Evolutionary conservation across 2,888 invertebrate genomes (phyloP).

Genomic region (Stenotaenia linearis): DNA sequence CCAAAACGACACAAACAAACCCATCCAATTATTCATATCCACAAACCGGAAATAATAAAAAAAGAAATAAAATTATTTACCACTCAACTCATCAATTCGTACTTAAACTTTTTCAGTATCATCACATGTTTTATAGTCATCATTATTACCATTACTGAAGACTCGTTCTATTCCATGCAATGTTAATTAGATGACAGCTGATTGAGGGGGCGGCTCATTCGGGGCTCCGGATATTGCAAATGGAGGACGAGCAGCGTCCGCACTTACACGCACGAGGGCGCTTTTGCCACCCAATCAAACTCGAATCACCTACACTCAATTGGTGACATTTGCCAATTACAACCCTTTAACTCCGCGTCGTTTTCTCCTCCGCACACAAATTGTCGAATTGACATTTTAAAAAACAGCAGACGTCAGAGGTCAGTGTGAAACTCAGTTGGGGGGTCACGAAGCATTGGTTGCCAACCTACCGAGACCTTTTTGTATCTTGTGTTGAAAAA

Average conservation of each 20-base stretch:
- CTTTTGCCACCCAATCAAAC: conserved; percentile 23
- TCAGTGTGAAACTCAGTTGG: not conserved
- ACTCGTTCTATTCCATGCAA: not conserved
- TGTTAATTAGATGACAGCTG: conserved; percentile 24
- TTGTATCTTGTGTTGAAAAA: not conserved
- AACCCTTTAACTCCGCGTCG: not conserved
- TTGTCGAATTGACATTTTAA: not conserved
- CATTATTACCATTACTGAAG: not conserved
- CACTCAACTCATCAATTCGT: too few relatives aligned
- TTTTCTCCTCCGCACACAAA: not conserved
- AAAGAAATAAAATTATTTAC: too few relatives aligned
- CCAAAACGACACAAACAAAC: too few relatives aligned
- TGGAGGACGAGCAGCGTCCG: conserved; percentile 26
- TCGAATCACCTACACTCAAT: conserved; percentile 2
- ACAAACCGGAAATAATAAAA: too few relatives aligned
- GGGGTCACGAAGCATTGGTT: not conserved
- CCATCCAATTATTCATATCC: too few relatives aligned
- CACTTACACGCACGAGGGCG: conserved; percentile 23
- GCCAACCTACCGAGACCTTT: not conserved
- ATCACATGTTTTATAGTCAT: not conserved
- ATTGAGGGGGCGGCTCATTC: conserved; percentile 20
- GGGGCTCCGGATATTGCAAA: conserved; percentile 21
- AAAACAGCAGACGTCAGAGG: not conserved
- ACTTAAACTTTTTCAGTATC: too few relatives aligned
- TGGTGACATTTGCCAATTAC: conserved; percentile 26